phyloP scores from a whole-genome alignment of 2,113 vertebrate species.

The Nothocercus nigrocapillus region DNA sequence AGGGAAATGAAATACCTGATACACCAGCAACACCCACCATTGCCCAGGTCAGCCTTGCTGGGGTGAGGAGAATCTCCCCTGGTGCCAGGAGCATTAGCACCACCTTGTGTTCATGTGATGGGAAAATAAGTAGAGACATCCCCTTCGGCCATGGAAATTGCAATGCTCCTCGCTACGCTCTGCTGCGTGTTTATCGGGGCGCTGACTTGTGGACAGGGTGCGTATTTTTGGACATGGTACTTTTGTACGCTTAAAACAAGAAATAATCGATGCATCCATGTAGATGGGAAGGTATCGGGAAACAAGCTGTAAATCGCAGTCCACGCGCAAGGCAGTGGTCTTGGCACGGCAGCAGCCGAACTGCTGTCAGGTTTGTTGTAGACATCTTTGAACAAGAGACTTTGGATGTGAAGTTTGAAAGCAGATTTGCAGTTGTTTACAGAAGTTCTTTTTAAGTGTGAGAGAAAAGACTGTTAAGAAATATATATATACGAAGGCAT shows the following conservation, averaged over 20 bases:
- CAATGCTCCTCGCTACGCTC: background rate
- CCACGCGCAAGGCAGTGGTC: fast-evolving
- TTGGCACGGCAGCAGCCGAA: fast-evolving
- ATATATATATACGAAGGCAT: background rate
- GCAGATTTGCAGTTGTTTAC: background rate
- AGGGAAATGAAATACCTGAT: background rate
- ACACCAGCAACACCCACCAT: background rate
- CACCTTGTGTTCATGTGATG: slow-evolving; percentile 54
- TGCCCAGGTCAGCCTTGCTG: background rate
- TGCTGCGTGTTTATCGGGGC: fast-evolving
- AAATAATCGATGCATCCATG: background rate
- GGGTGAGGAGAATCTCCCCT: background rate
- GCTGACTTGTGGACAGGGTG: background rate
- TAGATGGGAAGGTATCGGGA: background rate
- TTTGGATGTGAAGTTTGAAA: background rate
- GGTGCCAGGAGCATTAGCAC: slow-evolving; percentile 67
- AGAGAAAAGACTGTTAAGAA: background rate
- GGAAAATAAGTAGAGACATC: background rate
- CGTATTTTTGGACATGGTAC: fast-evolving
- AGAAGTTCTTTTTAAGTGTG: background rate
- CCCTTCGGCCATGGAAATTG: background rate
- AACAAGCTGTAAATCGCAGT: background rate
- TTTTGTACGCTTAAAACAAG: background rate
- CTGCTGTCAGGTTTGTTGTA: background rate
- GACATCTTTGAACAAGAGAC: background rate